Base-by-base conservation (phyloP, 1,140 invertebrate species). In the Prorops nasuta region DNA sequence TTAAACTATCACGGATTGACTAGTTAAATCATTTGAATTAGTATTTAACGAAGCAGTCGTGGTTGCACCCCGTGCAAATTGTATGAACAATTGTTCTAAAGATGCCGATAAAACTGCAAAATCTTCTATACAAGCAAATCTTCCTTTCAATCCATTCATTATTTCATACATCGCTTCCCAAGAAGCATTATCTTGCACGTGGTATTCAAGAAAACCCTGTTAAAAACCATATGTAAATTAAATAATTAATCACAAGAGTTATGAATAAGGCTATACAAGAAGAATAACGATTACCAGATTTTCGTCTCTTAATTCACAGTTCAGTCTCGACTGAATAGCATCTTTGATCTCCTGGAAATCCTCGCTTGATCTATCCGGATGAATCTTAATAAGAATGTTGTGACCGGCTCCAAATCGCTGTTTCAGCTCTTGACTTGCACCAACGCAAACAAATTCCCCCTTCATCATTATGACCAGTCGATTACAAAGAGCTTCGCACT, bases 401-500 rank as follows among this genome's bases (percentile, higher is more conserved):
- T 80, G 79, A n/a, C 82, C 82, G 17, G 71, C 66, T 17, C 79
- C 79, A 56, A 81, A 80, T 20, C 71, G 70, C 36, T 81, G 78
- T 44, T 88, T 89, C 36, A 89, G 68, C 62, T 88, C 85, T 71
- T 88, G 86, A 52, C 83, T 76, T 1, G 85, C 81, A 6, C 87
- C 87, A 47, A 90, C 72, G 52, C 87, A 89, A 55, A 82, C 82
- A 51, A 94, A 82, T 46, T 86, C 79, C 1, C 93, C 93, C 66
- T 86, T 86, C 1, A 94, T 90, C 91, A 96, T 94, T 34, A 95
- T 90, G 17, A 89, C 91, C 36, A 94, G 71, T 40, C 90, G 72
- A 18, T 88, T 88, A 64, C 92, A 96, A 3, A 95, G 77, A 12
- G 88, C 90, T 74, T 96, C 92, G 73, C 91, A 94, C 79, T 96